A percentile compares a stretch with the other conserved stretches of the same genome.
phyloP scores from a whole-genome alignment of 2,113 vertebrate species.

The Gasterosteus nipponicus region DNA sequence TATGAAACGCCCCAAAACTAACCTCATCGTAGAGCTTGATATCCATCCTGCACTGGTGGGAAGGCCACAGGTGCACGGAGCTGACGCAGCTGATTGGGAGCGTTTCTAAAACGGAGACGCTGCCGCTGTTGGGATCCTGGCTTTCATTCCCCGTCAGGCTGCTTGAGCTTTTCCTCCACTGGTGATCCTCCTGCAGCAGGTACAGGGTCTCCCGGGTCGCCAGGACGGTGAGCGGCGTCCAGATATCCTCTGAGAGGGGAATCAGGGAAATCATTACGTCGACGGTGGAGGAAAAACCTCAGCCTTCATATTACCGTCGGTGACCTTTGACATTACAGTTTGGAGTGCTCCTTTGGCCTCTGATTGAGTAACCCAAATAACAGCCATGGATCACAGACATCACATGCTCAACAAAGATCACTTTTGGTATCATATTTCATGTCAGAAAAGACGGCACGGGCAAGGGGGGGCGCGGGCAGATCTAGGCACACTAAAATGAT shows the following conservation, averaged over 20 bases:
- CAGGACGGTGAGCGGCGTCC: slow-evolving; percentile 77
- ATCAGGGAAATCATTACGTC: neutral
- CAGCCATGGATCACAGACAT: neutral
- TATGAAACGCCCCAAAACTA: slow-evolving; percentile 18
- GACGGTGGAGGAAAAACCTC: too few species aligned
- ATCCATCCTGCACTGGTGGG: slow-evolving; percentile 82
- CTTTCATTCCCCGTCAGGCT: neutral
- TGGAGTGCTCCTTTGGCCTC: neutral
- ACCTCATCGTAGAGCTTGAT: slow-evolving; percentile 95
- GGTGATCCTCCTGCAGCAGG: slow-evolving; percentile 81
- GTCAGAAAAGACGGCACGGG: neutral
- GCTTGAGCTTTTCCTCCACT: slow-evolving; percentile 75
- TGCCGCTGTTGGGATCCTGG: slow-evolving; percentile 52
- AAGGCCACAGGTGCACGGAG: slow-evolving; percentile 85
- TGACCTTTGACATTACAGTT: neutral
- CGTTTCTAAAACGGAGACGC: slow-evolving; percentile 64
- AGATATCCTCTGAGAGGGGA: slow-evolving; percentile 59
- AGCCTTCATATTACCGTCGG: neutral
- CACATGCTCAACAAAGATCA: slow-evolving; percentile 4
- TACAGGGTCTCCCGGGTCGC: slow-evolving; percentile 80
- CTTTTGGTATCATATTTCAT: neutral
- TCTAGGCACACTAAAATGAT: slow-evolving; percentile 49
- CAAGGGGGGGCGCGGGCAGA: slow-evolving; percentile 37
- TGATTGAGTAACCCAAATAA: neutral
- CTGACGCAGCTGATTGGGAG: slow-evolving; percentile 84